Conservation (phyloP, 2,888 invertebrate genomes). For the Pseudococcus jackbeardsleyi region DNA sequence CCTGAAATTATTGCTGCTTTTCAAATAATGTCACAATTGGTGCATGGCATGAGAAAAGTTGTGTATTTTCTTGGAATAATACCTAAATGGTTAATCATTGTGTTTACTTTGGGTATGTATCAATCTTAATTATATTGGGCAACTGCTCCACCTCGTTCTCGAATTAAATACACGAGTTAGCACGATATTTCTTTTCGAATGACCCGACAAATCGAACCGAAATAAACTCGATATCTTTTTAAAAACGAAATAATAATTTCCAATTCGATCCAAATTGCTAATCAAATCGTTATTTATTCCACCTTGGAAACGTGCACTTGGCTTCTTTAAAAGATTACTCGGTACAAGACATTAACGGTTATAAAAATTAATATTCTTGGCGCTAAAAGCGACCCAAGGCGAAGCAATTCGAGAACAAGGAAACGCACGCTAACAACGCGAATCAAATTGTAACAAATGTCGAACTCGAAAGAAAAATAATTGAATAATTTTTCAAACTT, state of each 20-base stretch:
- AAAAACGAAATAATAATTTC: too few relatives aligned
- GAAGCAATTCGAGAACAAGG: background rate
- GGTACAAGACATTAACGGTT: background rate
- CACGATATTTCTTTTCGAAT: background rate
- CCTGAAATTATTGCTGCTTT: background rate
- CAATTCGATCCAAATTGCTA: too few relatives aligned
- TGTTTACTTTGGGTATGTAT: background rate
- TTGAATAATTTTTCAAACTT: slow-evolving; percentile 43
- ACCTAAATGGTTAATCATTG: background rate
- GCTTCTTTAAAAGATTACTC: background rate
- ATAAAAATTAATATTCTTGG: slow-evolving; percentile 37
- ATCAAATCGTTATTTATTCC: background rate
- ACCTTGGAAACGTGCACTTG: background rate
- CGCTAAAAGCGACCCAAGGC: background rate
- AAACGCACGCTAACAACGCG: slow-evolving; percentile 21
- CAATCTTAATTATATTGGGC: background rate
- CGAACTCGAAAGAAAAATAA: slow-evolving; percentile 17
- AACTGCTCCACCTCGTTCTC: background rate
- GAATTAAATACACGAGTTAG: background rate
- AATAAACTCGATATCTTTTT: background rate
- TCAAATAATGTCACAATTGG: background rate
- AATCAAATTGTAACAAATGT: slow-evolving; percentile 45
- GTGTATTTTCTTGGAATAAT: background rate
- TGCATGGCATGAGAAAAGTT: background rate
- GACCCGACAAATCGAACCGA: background rate